Conservation (phyloP, 2,888 invertebrate genomes). For the Philaethria dido region DNA sequence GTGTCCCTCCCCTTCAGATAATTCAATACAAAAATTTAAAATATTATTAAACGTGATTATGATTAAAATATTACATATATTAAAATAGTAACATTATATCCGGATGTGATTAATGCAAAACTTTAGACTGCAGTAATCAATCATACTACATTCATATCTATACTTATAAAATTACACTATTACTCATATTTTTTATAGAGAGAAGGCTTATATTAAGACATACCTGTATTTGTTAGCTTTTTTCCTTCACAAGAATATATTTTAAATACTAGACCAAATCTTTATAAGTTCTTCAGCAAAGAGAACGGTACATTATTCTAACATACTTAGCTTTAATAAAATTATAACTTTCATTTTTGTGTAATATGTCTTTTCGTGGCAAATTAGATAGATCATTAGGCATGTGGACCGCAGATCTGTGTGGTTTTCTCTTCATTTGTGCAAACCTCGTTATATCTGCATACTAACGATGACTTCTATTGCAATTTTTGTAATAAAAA, state of each 20-base stretch:
- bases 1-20: too few relatives aligned
- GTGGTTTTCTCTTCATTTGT: constrained; percentile 31
- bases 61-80: too few relatives aligned
- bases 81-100: too few relatives aligned
- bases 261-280: too few relatives aligned
- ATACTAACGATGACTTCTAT: constrained; percentile 11
- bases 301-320: background rate
- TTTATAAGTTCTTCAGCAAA: too few relatives aligned
- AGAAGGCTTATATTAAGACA: too few relatives aligned
- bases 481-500: constrained; percentile 9
- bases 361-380: constrained; percentile 23
- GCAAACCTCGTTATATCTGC: constrained; percentile 21
- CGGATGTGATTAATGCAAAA: background rate
- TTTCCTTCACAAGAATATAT: too few relatives aligned
- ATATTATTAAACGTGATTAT: too few relatives aligned
- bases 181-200: background rate
- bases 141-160: background rate
- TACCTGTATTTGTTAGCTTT: too few relatives aligned
- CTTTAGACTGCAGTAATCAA: background rate
- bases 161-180: background rate
- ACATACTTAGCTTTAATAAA: background rate
- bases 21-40: too few relatives aligned
- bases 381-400: constrained; percentile 31
- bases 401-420: constrained; percentile 31
- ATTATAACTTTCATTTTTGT: constrained; percentile 26